A percentile compares a stretch with the other conserved stretches of the same genome.
Evolutionary conservation across 2,113 vertebrate species (phyloP).

Genomic region (Carassius gibelio): DNA sequence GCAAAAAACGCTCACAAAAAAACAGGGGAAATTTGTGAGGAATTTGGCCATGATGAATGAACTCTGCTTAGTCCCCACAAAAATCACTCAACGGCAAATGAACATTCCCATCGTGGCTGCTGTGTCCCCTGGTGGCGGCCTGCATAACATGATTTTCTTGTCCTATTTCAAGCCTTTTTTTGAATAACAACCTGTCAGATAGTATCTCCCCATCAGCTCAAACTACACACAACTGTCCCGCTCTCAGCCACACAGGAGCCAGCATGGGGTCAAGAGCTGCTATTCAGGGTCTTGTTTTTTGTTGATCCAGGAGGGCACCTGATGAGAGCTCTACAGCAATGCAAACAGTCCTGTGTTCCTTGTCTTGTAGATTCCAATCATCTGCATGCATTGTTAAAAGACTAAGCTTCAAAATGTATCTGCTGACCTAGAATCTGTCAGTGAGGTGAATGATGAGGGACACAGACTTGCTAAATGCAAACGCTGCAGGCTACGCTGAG

Average conservation of each 20-base stretch:
- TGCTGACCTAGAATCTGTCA: conserved; percentile 40
- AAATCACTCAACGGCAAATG: conserved; percentile 54
- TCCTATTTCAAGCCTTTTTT: conserved; percentile 52
- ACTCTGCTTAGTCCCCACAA: conserved; percentile 40
- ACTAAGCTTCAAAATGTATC: conserved; percentile 26
- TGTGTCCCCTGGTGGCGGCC: conserved; percentile 44
- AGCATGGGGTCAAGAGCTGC: conserved; percentile 53
- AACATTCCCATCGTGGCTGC: conserved; percentile 53
- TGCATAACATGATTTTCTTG: conserved; percentile 49
- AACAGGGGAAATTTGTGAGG: conserved; percentile 46
- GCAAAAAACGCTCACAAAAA: conserved; percentile 8
- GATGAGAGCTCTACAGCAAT: conserved; percentile 47
- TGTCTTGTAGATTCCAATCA: conserved; percentile 41
- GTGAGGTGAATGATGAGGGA: conserved; percentile 41
- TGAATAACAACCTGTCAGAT: conserved; percentile 52
- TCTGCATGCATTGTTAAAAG: conserved; percentile 41
- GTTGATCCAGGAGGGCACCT: conserved; percentile 53
- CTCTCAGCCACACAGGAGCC: conserved; percentile 53
- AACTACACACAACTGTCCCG: conserved; percentile 39
- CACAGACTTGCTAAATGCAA: conserved; percentile 43
- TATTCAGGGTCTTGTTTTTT: conserved; percentile 51
- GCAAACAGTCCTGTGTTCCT: conserved; percentile 52
- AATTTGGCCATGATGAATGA: conserved; percentile 47
- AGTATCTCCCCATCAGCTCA: conserved; percentile 55
- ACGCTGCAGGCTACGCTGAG: conserved; percentile 45